Evolutionary conservation across 2,113 vertebrate genomes (phyloP), one percentile per base, ranked within the genome.

Genomic region (Lethenteron reissneri): DNA sequence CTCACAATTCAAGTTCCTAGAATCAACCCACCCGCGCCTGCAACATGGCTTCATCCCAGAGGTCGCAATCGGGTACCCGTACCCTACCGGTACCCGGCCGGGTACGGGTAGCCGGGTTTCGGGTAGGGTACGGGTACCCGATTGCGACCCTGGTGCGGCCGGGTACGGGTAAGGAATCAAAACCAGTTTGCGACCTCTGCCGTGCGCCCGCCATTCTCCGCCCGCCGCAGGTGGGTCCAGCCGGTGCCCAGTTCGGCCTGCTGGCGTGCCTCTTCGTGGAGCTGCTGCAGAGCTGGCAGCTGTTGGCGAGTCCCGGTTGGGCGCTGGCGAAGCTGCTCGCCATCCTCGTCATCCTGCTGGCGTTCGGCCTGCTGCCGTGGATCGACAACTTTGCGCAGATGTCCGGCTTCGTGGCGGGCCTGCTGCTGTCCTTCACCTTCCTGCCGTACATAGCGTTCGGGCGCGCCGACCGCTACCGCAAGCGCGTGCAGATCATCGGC

Each of bases 341-440:
- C 0, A 87, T 99, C 78, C 88, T 99, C 74, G 86, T 99, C 72
- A 92, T 90, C 82, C 89, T 99, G 71, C 97, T 99, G 74, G 82
- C 89, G 81, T 95, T 96, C 4, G 92, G 92, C 58, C 85, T 99
- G 77, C 79, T 99, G 80, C 94, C 94, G 73, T 99, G 94, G 94
- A 94, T 95, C 1, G 94, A 99, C 82, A 99, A 99, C 77, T 96
- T 97, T 1, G 94, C 94, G 75, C 92, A 99, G 81, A 86, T 95
- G 77, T 87, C 83, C 0, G 94, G 92, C 79, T 99, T 99, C 77
- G 75, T 92, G 81, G 95, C 91, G 0, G 94, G 92, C 77, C 89
- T 99, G 81, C 95, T 97, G 81, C 84, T 97, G 71, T 95, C 92
- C 72, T 99, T 97, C 70, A 86, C 89, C 81, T 96, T 99, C 84